Evolutionary conservation across 2,797 vertebrate species (phyloP), one percentile per base, ranked within the genome.

Genomic region (Pygocentrus nattereri): DNA sequence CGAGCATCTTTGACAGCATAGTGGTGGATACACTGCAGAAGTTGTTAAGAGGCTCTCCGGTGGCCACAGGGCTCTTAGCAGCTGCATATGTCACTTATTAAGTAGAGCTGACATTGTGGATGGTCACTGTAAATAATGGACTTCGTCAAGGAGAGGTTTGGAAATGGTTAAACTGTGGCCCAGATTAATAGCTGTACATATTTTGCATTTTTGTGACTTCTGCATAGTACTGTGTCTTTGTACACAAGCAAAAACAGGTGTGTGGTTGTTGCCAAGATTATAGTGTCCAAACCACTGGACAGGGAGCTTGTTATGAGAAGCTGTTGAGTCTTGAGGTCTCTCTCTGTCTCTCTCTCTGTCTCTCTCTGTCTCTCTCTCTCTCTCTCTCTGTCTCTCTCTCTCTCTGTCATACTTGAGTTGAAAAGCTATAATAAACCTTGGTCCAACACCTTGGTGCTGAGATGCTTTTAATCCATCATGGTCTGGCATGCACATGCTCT

Each of bases 401-500:
- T 44, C 52, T 71, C 59, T 87, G 71, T 84, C 64, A 62, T 74
- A 67, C 30, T 38, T 59, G 8, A 80, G 75, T 72, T 72, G 75
- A 80, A 64, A 68, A 77, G 47, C 64, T 68, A 61, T 73, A 84
- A 77, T 76, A 73, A 59, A 81, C 59, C 64, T 77, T 65, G 62
- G 62, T 65, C 31, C 30, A 81, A 78, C 68, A 84, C 61, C 59
- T 62, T 72, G 59, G 30, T 59, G 69, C 59, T 54, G n/a, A 16
- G 62, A 78, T 82, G 52, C 71, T 79, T 59, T 86, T 91, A 88
- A 88, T 91, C 84, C 78, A 83, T 80, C 81, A 83, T 78, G 73
- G 77, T 73, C 73, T 74, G 38, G 47, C 79, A 81, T 83, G 38
- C 59, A 73, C 78, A 68, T 70, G 23, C 38, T 64, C 44, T 62